These are phyloP conservation scores for Encarsia formosa DNA, from an alignment of 2,888 invertebrate genomes.

Conservation along the genomic window DNA sequence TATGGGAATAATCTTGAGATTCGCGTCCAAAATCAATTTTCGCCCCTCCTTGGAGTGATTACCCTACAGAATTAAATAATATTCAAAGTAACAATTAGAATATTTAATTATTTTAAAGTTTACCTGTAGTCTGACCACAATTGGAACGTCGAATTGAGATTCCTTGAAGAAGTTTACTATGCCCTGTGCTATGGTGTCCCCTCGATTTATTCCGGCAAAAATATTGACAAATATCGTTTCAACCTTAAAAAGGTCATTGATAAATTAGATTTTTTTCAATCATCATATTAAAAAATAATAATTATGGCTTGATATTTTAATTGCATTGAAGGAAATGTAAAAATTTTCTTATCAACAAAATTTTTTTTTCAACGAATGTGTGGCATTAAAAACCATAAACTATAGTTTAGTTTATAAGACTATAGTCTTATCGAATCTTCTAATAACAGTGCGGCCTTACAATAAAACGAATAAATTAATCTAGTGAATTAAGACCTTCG, in stretches of 20 bases:
- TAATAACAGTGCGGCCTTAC: too few species aligned
- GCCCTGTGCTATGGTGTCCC: conserved; percentile 61
- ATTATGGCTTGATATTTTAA: neutral
- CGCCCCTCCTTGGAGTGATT: conserved; percentile 59
- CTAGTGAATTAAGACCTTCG: conserved; percentile 44
- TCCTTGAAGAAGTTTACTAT: conserved; percentile 57
- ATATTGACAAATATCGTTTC: conserved; percentile 61
- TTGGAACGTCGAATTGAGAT: conserved; percentile 55
- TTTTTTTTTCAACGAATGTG: too few species aligned
- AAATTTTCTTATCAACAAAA: neutral
- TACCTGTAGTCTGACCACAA: conserved; percentile 58
- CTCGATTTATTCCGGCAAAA: conserved; percentile 62
- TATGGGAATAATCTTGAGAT: conserved; percentile 34
- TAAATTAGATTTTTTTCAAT: too few species aligned
- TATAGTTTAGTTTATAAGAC: too few species aligned
- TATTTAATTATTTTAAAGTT: neutral
- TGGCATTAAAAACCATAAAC: too few species aligned
- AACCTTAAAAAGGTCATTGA: conserved; percentile 54
- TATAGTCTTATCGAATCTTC: too few species aligned
- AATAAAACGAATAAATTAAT: neutral
- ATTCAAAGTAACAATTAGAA: too few species aligned
- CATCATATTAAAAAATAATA: neutral
- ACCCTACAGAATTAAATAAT: conserved; percentile 53
- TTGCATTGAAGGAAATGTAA: neutral
- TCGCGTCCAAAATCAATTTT: conserved; percentile 31